Evolutionary conservation across 2,797 vertebrate genomes (phyloP), one percentile per base, ranked within the genome.

Genomic region (Silurus aristotelis): DNA sequence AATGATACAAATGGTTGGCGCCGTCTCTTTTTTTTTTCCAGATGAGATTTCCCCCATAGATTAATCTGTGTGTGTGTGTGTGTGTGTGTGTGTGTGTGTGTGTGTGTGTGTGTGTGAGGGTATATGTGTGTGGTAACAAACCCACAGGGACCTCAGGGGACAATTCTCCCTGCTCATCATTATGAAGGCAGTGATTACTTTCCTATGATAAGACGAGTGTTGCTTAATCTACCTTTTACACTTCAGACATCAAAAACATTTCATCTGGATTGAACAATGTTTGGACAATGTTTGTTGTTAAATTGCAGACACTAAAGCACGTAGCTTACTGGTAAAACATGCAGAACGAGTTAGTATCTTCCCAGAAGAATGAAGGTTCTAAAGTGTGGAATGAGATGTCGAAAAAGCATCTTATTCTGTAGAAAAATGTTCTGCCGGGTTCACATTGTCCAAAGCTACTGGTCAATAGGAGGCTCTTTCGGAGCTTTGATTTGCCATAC

Each of bases 1-100:
- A 93, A 91, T 94, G 92, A 93, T 92, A 93, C 93, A 93, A 93
- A 94, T 94, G 91, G 89, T 90, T 90, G 76, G 86, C 85, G 88
- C 88, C 87, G 88, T 89, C 80, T 88, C 89, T 85, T 87, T 88
- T 1, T 52, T 87, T 88, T 90, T 87, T 78, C 91, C 92, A 90
- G 90, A 90, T 90, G 88, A 82, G 72, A 80, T 80, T 80, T 80
- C 43, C n/a, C 14, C 22, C 61, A 52, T 14, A 80, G 61, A 66
- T 80, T 43, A 80, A 38, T n/a, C 9, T 48, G 72, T 31, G 52
- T 58, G 75, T 60, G 75, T 60, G 27, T 61, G 27, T 27, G 72
- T 31, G 52, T 58, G 75, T 60, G 75, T 60, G 56, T 61, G 27
- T 38, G 38, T 38, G 38, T 38, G 38, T 38, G 38, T 38, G 38